A percentile compares a stretch with the other conserved stretches of the same genome.
phyloP scores from a whole-genome alignment of 2,113 vertebrate species.

The Bos indicus region DNA sequence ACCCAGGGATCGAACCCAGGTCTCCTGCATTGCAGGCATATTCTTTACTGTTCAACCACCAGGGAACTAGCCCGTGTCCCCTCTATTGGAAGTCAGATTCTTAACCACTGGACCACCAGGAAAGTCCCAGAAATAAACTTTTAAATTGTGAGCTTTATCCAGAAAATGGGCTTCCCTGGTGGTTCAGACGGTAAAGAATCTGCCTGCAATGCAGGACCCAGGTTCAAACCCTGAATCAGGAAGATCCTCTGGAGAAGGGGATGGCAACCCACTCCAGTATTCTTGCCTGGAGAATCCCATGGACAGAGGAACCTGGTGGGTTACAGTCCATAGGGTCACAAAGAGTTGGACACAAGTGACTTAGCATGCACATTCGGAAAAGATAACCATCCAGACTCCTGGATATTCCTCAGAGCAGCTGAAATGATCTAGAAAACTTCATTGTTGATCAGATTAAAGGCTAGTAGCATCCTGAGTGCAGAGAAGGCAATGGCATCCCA shows the following conservation, averaged over 20 bases:
- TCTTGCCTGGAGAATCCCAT: neutral
- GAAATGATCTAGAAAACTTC: neutral
- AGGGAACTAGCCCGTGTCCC: neutral
- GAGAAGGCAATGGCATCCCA: too few species aligned
- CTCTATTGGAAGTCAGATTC: neutral
- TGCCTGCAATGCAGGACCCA: neutral
- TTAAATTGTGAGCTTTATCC: neutral
- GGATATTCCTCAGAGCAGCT: neutral
- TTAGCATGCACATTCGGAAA: neutral
- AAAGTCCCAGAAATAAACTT: neutral
- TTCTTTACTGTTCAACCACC: neutral
- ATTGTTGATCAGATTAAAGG: neutral
- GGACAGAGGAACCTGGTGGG: neutral
- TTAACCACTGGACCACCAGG: neutral
- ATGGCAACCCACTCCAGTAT: neutral
- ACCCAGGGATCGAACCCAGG: neutral
- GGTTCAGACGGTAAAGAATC: neutral
- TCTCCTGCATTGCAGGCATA: neutral
- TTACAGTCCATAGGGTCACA: neutral
- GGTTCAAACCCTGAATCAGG: neutral
- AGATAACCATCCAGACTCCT: neutral
- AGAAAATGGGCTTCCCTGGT: neutral
- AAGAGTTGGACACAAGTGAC: neutral
- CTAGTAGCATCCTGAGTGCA: neutral
- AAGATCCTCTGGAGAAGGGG: neutral